Base-by-base conservation (phyloP, 2,888 invertebrate genomes). In the Gari tellinella region DNA sequence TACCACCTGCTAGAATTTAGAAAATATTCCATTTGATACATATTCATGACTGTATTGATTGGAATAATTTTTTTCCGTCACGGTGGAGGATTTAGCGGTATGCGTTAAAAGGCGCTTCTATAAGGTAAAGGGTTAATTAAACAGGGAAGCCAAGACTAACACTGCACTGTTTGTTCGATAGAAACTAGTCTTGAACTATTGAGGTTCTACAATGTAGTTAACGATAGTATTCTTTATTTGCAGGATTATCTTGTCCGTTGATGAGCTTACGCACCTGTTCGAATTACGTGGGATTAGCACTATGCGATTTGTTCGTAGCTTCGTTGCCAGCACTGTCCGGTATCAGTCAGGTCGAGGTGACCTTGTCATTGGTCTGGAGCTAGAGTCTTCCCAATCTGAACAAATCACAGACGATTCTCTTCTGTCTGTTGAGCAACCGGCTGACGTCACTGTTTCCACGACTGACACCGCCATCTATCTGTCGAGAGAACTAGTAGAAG, bases 381-480 rank as follows among this genome's bases (percentile, higher is more conserved):
- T 78, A 1, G 51, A 37, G 8, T 23, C 14, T 7, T 21, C 25
- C 3, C 12, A n/a, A 1, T 14, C 23, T 17, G 23, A 26, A 19
- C 19, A 57, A 7, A 31, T 26, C 12, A 8, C 45, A 2, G 23
- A 31, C 2, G 25, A 45, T n/a, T 45, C 8, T 23, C 57, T 41
- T 23, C 12, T 51, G 15, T 55, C 65, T n/a, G 48, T 77, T 15
- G 41, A 19, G 15, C 14, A 19, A 0, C 43, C 51, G 1, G 19
- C 8, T 14, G 66, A 66, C 14, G 51, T 62, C 12, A 31, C 51
- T 31, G 52, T 72, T 3, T 51, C 55, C 5, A 56, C 41, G 15
- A 73, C 75, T 8, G 80, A 81, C 45, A 76, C 69, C 5, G 81
- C 80, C 1, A 80, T 85, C 15, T 74, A 74, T 23, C 63, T 85